These are phyloP conservation scores for Solenodon paradoxus DNA, from an alignment of 2,113 vertebrate species.

Conservation along the genomic window DNA sequence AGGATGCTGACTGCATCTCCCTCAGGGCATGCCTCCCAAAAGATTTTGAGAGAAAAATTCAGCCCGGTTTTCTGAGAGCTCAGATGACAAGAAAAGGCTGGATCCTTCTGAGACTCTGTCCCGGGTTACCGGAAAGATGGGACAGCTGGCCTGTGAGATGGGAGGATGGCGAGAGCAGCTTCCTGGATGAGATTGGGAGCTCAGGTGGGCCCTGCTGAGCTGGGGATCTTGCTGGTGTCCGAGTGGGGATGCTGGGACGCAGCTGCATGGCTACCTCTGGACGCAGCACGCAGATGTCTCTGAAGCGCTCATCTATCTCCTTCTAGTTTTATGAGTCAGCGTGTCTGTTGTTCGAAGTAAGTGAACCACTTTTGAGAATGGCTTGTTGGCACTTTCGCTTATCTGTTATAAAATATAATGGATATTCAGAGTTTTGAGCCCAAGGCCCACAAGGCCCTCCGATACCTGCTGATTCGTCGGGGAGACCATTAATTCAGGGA, in stretches of 20 bases:
- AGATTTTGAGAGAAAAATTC: background rate
- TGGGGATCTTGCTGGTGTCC: background rate
- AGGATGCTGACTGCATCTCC: too few species aligned
- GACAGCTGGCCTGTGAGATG: background rate
- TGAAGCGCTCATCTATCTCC: background rate
- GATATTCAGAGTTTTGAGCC: background rate
- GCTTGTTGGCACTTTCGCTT: background rate
- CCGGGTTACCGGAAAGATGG: background rate
- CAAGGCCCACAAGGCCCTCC: background rate
- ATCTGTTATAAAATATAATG: background rate
- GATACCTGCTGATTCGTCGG: background rate
- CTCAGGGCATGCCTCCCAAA: too few species aligned
- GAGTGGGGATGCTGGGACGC: background rate
- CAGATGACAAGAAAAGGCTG: background rate
- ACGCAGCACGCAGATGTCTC: too few species aligned
- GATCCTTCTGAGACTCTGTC: background rate
- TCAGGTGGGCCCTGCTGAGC: background rate
- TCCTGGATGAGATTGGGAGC: background rate
- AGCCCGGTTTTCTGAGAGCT: background rate
- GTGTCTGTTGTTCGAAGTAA: background rate
- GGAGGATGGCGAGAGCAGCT: background rate
- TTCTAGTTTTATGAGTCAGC: background rate
- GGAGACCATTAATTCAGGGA: background rate
- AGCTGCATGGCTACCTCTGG: background rate
- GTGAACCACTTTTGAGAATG: background rate